A percentile compares a stretch with the other conserved stretches of the same genome.
Conservation (phyloP, 1,140 invertebrate genomes). For the Thrips palmi region DNA sequence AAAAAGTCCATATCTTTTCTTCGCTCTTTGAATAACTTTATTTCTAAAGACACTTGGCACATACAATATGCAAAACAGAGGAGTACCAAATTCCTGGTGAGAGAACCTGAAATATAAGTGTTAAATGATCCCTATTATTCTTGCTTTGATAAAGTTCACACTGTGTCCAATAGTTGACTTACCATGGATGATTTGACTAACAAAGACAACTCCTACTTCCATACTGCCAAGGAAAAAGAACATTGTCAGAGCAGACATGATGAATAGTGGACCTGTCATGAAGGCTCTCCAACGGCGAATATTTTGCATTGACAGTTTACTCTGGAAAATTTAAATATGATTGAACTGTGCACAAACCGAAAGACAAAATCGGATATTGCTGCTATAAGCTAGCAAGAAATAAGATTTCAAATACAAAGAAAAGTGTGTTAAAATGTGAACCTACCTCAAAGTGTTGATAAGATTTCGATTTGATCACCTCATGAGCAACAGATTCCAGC, state of each 20-base stretch:
- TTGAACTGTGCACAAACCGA: too few relatives aligned
- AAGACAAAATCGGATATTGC: too few relatives aligned
- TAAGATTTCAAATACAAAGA: constrained; percentile 6
- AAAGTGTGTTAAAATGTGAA: constrained; percentile 2
- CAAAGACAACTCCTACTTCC: constrained; percentile 45
- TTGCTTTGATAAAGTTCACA: constrained; percentile 8
- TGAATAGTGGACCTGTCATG: constrained; percentile 46
- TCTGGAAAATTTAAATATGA: constrained; percentile 16
- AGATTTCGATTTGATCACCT: background rate
- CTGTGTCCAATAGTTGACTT: constrained; percentile 15
- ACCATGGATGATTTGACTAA: constrained; percentile 29
- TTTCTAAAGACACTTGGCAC: constrained; percentile 28
- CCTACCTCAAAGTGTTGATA: constrained; percentile 1
- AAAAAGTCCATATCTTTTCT: too few relatives aligned
- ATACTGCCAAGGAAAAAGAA: constrained; percentile 68
- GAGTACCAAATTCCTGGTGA: constrained; percentile 17
- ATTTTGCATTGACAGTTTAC: constrained; percentile 23
- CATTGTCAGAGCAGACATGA: constrained; percentile 61
- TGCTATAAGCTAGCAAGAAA: constrained; percentile 3
- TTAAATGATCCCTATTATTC: background rate
- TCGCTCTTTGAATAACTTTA: too few relatives aligned
- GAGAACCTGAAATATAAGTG: constrained; percentile 23
- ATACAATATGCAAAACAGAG: constrained; percentile 29
- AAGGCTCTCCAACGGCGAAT: constrained; percentile 40
- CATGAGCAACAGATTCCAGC: background rate